phyloP scores from a whole-genome alignment of 2,888 invertebrate species.

The Meloe dianella region DNA sequence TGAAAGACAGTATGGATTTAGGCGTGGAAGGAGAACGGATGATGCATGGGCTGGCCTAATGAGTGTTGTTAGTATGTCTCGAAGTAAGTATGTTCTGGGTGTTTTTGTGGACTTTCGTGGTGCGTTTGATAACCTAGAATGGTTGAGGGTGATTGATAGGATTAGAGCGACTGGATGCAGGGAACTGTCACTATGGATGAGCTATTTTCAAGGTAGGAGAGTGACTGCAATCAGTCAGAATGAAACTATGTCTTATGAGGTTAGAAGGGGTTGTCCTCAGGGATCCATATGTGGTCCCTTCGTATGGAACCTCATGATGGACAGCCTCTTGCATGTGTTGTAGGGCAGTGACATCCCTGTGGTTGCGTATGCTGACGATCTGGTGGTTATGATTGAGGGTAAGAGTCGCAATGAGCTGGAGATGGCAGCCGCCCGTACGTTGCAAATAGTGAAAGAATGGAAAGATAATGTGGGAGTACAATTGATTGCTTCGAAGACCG shows the following conservation, averaged over 20 bases:
- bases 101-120: conserved; percentile 14
- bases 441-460: background rate
- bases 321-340: background rate
- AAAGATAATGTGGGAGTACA: background rate
- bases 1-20: conserved; percentile 36
- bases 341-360: background rate
- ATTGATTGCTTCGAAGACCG: conserved; percentile 7
- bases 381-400: background rate
- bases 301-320: conserved; percentile 15
- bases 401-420: background rate
- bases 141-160: background rate
- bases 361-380: background rate
- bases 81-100: conserved; percentile 1
- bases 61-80: background rate
- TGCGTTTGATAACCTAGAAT: conserved; percentile 17
- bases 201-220: background rate
- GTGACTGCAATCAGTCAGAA: background rate
- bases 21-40: conserved; percentile 40
- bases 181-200: background rate
- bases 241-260: background rate
- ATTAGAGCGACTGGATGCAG: background rate
- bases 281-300: conserved; percentile 2
- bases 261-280: conserved; percentile 5
- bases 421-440: background rate
- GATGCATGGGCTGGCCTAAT: conserved; percentile 37